Percentiles rank a stretch among this genome's conserved stretches.
phyloP scores from a whole-genome alignment of 2,888 invertebrate genomes.

The Lithophane ornitopus region DNA sequence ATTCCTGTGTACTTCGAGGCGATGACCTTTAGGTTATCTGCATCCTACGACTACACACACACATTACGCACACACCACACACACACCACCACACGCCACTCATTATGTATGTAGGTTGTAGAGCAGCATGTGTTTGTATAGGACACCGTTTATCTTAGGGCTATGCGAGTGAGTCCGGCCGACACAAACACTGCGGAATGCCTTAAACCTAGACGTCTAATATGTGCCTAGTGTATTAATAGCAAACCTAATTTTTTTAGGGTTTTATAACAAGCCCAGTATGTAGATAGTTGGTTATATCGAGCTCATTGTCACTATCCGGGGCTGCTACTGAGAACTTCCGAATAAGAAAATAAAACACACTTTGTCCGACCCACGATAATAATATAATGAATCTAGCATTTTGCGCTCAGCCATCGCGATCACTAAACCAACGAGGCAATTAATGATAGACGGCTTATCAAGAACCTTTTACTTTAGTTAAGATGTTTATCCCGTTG shows the following conservation, averaged over 20 bases:
- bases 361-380: not conserved
- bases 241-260: not conserved
- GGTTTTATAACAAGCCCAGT: not conserved
- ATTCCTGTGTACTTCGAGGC: not conserved
- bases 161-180: slow-evolving; percentile 9
- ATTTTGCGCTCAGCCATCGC: not conserved
- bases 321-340: not conserved
- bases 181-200: slow-evolving; percentile 27
- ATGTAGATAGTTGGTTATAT: not conserved
- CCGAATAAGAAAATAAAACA: not conserved
- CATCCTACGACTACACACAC: not conserved
- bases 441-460: not conserved
- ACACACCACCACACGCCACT: not conserved
- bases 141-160: slow-evolving; percentile 26
- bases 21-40: slow-evolving; percentile 26
- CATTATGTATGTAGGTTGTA: not conserved
- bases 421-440: not conserved
- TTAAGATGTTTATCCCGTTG: too few species aligned
- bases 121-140: slow-evolving; percentile 17
- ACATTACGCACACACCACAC: too few species aligned
- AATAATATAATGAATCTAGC: not conserved
- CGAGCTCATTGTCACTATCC: not conserved
- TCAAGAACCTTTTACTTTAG: not conserved
- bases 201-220: slow-evolving; percentile 15
- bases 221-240: not conserved